A percentile compares a stretch with the other conserved stretches of the same genome.
Conservation (phyloP, 2,113 vertebrate genomes). For the Setophaga petechia region DNA sequence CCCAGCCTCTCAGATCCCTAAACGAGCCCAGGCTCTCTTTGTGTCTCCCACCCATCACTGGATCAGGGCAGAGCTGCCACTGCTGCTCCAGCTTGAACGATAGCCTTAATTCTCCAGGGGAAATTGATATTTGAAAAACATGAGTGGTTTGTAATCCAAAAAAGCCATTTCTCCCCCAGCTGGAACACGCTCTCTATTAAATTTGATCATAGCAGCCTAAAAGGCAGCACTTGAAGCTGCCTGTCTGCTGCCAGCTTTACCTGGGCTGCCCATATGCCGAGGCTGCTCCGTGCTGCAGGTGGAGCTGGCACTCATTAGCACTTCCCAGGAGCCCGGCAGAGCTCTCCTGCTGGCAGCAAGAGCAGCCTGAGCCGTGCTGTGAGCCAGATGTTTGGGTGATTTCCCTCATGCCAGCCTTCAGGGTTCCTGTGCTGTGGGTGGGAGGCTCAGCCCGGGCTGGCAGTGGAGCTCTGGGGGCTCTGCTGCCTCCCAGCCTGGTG, state of each 20-base stretch:
- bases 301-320: background rate
- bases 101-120: conserved; percentile 30
- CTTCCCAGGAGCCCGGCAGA: background rate
- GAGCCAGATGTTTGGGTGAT: background rate
- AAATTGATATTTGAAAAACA: conserved; percentile 51
- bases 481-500: background rate
- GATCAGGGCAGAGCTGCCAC: conserved; percentile 1
- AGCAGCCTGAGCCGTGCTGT: background rate
- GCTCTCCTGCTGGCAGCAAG: background rate
- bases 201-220: conserved; percentile 40
- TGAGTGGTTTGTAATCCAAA: conserved; percentile 30
- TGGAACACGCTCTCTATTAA: conserved; percentile 10
- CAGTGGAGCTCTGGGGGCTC: background rate
- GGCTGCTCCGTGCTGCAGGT: background rate
- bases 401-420: background rate
- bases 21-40: background rate
- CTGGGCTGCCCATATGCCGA: background rate
- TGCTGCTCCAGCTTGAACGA: background rate
- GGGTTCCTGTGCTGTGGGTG: background rate
- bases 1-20: background rate
- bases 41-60: background rate
- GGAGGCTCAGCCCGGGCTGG: background rate
- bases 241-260: conserved; percentile 3
- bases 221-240: conserved; percentile 15
- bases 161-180: conserved; percentile 37